Conservation (phyloP, 1,140 invertebrate genomes). For the Heliconius melpomene region DNA sequence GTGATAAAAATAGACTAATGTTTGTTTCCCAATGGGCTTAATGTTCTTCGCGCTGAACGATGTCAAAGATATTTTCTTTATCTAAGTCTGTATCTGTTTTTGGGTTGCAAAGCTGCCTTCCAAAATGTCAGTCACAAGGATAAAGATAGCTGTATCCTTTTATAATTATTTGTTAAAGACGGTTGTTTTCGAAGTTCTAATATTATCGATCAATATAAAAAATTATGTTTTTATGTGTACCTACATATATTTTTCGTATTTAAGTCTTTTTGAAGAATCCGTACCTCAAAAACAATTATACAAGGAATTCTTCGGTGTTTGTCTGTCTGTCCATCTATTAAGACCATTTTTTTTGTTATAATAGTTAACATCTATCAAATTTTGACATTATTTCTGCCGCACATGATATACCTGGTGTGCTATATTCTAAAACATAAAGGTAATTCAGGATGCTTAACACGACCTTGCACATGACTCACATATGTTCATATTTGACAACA, state of each 20-base stretch:
- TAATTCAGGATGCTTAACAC: neutral
- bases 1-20: slow-evolving; percentile 10
- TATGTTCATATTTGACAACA: slow-evolving; percentile 15
- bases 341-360: too few relatives aligned
- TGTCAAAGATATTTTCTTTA: neutral
- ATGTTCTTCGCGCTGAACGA: neutral
- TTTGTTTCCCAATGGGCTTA: slow-evolving; percentile 3
- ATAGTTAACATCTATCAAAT: too few relatives aligned
- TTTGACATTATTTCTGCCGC: too few relatives aligned
- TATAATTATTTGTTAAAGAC: neutral
- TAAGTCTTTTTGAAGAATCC: too few relatives aligned
- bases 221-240: neutral
- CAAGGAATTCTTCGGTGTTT: too few relatives aligned
- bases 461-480: slow-evolving; percentile 18
- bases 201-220: neutral
- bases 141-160: neutral
- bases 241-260: neutral
- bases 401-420: too few relatives aligned
- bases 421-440: neutral
- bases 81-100: neutral
- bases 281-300: too few relatives aligned
- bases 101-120: neutral
- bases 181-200: neutral
- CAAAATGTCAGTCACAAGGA: neutral
- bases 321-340: too few relatives aligned